These are phyloP conservation scores for Polyploca ridens DNA, from an alignment of 2,888 invertebrate genomes.

Conservation along the genomic window DNA sequence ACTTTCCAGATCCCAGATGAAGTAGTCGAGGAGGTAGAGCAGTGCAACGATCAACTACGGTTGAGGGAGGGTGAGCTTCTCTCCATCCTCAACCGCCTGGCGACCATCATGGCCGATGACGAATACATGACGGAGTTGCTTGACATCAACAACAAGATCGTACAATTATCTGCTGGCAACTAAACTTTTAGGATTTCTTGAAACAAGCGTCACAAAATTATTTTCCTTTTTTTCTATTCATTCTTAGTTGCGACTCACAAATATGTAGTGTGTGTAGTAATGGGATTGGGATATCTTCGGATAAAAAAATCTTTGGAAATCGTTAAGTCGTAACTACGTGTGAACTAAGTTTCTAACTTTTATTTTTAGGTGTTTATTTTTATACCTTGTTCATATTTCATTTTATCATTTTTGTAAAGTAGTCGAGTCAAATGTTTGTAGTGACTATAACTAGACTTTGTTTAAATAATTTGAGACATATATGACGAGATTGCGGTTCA, in stretches of 20 bases:
- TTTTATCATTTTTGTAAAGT: slow-evolving; percentile 14
- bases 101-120: slow-evolving; percentile 89
- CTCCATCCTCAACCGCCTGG: slow-evolving; percentile 86
- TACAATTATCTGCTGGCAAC: slow-evolving; percentile 71
- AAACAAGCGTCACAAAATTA: background rate
- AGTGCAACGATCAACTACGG: slow-evolving; percentile 90
- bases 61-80: slow-evolving; percentile 87
- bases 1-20: slow-evolving; percentile 86
- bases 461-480: slow-evolving; percentile 38
- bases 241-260: no score
- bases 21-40: slow-evolving; percentile 85
- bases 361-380: background rate
- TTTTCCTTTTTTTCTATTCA: background rate
- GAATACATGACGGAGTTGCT: slow-evolving; percentile 90
- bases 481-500: slow-evolving; percentile 57
- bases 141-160: slow-evolving; percentile 90
- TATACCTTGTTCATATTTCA: background rate
- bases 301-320: background rate
- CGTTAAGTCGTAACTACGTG: background rate
- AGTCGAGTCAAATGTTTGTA: slow-evolving; percentile 27
- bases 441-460: slow-evolving; percentile 19
- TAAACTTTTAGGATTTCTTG: slow-evolving; percentile 33
- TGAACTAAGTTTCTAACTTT: background rate
- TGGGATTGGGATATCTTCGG: background rate
- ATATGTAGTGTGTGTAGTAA: background rate